phyloP scores from a whole-genome alignment of 1,140 invertebrate genomes.

The Zaprionus camerounensis region DNA sequence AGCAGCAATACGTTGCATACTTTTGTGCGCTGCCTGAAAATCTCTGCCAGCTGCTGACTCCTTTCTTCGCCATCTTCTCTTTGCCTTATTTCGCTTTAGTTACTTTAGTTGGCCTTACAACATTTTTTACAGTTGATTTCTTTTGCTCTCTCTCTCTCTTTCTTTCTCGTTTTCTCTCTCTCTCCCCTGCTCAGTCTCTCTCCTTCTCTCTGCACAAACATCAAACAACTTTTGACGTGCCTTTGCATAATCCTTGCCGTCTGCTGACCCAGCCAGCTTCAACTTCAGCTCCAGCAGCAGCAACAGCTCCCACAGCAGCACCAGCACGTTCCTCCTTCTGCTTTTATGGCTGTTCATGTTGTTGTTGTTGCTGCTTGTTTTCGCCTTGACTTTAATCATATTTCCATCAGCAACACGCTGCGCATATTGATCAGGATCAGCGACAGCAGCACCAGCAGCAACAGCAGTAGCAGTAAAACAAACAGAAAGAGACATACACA shows the following conservation, averaged over 20 bases:
- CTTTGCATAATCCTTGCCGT: slow-evolving; percentile 72
- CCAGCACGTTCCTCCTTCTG: slow-evolving; percentile 49
- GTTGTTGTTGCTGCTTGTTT: slow-evolving; percentile 52
- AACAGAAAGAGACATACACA: slow-evolving; percentile 40
- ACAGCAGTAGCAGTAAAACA: slow-evolving; percentile 34
- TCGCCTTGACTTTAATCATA: slow-evolving; percentile 79
- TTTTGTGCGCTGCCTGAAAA: slow-evolving; percentile 46
- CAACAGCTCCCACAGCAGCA: slow-evolving; percentile 44
- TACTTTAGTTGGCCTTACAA: slow-evolving; percentile 31
- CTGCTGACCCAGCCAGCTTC: slow-evolving; percentile 45
- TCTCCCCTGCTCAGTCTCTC: not conserved
- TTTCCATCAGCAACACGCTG: slow-evolving; percentile 69
- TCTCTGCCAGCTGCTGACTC: slow-evolving; percentile 14
- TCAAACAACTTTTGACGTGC: slow-evolving; percentile 79
- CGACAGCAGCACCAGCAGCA: slow-evolving; percentile 13
- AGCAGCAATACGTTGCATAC: slow-evolving; percentile 50
- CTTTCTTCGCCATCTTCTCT: slow-evolving; percentile 2
- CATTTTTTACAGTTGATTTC: slow-evolving; percentile 70
- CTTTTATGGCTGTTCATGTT: slow-evolving; percentile 11
- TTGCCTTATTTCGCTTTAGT: slow-evolving; percentile 20
- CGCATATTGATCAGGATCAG: slow-evolving; percentile 70
- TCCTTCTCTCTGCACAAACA: slow-evolving; percentile 47
- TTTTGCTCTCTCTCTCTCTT: slow-evolving; percentile 14
- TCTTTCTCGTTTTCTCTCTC: not conserved
- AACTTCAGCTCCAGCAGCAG: slow-evolving; percentile 40